Conservation (phyloP, 2,113 vertebrate species). For the Macrotus californicus region DNA sequence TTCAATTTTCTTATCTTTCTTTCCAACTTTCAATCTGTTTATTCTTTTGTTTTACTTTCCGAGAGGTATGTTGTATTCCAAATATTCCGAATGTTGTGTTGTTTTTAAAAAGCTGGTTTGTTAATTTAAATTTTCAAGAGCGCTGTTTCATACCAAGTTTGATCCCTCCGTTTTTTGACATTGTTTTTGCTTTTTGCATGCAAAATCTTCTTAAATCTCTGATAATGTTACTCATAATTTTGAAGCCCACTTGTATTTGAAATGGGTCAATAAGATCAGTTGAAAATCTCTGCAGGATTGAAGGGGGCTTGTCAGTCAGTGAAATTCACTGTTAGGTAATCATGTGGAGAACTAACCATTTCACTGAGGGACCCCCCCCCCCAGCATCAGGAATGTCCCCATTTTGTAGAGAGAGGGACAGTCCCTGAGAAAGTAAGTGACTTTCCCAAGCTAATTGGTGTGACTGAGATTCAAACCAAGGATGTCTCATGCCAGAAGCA, state of each 20-base stretch:
- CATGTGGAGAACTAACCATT: neutral
- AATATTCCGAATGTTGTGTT: neutral
- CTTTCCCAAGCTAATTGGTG: neutral
- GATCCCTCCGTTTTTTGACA: neutral
- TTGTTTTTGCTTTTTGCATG: neutral
- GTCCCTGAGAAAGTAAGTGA: neutral
- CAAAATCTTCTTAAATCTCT: neutral
- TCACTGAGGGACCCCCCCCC: neutral
- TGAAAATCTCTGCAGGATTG: neutral
- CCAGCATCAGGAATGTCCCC: neutral
- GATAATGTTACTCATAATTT: neutral
- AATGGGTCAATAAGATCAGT: neutral
- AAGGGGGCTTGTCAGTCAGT: neutral
- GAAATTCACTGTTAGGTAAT: neutral
- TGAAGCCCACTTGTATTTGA: neutral
- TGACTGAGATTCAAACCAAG: neutral
- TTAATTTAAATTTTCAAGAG: conserved; percentile 29
- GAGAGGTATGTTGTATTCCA: neutral
- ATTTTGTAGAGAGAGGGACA: neutral
- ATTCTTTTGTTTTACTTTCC: conserved; percentile 14
- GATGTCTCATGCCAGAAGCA: neutral
- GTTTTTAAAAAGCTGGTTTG: neutral
- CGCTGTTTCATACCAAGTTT: neutral
- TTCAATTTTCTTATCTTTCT: neutral
- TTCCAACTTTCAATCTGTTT: neutral